Evolutionary conservation across 2,888 invertebrate genomes (phyloP), one percentile per base, ranked within the genome.

Genomic region (Habroteleia sp.): DNA sequence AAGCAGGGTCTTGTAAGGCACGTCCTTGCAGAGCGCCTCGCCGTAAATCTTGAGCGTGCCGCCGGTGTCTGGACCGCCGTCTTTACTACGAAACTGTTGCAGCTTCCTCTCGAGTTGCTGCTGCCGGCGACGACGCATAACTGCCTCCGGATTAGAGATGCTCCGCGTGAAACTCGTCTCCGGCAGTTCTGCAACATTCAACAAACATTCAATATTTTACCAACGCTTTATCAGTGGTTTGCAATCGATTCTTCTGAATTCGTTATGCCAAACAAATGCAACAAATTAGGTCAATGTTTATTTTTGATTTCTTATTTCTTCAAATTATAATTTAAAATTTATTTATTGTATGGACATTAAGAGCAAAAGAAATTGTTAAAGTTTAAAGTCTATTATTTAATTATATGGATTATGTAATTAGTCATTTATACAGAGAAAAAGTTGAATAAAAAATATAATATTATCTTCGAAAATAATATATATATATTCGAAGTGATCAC

Each of bases 121-220:
- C 85, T 99, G 98, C 14, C 99, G 91, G 56, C 98, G 91, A 48
- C 98, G 93, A 76, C 98, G 92, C 99, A 99, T 99, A 81, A 99
- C 99, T 73, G 98, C 98, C 91, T 99, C 99, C 1, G 99, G 99
- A 91, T 99, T 99, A 77, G 98, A 99, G 88, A 99, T 99, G 83
- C 98, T 98, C 84, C 99, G 92, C 44, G 99, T 99, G 90, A 99
- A 99, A 82, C 97, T 98, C 50, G 98, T 98, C 90, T 99, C 98
- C 16, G 99, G 99, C 81, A 99, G 90, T 90, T 98, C 98, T 93
- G 90, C 25, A 88, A 88, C 8, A 44, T 35, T 29, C 29, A 52
- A 35, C 7, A 48, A 10, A 4, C 7, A 20, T 33, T 25, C 6
- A 6, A 7, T 25, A 25, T 6, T 20, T 20, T 20, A 20, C 5